A percentile compares a stretch with the other conserved stretches of the same genome.
Conservation (phyloP, 1,140 invertebrate species). For the Drosophila chauvacae region DNA sequence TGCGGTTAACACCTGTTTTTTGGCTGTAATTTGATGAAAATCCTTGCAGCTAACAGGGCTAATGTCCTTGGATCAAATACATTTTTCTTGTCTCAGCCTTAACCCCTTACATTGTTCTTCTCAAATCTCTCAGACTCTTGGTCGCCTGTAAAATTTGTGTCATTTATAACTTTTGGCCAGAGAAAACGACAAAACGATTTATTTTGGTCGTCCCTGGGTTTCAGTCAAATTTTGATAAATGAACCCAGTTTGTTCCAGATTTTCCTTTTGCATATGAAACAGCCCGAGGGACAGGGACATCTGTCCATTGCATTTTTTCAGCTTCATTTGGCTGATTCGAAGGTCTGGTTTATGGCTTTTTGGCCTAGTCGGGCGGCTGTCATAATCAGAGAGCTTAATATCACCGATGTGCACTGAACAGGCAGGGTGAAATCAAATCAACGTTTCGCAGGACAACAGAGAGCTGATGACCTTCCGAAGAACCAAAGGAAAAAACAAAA, state of each 20-base stretch:
- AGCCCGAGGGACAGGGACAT: slow-evolving; percentile 15
- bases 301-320: slow-evolving; percentile 71
- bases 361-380: slow-evolving; percentile 30
- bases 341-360: slow-evolving; percentile 45
- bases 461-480: slow-evolving; percentile 30
- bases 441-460: slow-evolving; percentile 37
- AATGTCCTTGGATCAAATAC: slow-evolving; percentile 12
- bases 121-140: slow-evolving; percentile 14
- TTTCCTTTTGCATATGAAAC: slow-evolving; percentile 46
- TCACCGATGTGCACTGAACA: slow-evolving; percentile 40
- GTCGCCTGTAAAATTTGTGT: slow-evolving; percentile 27
- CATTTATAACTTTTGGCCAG: slow-evolving; percentile 64
- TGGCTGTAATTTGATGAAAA: background rate
- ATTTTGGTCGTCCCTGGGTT: slow-evolving; percentile 43
- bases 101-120: slow-evolving; percentile 21
- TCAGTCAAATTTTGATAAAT: slow-evolving; percentile 74
- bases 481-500: background rate
- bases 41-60: slow-evolving; percentile 6
- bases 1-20: slow-evolving; percentile 61
- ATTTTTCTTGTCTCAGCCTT: background rate
- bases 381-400: slow-evolving; percentile 48
- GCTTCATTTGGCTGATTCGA: slow-evolving; percentile 61
- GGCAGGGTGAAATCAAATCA: slow-evolving; percentile 53
- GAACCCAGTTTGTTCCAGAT: slow-evolving; percentile 25
- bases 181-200: slow-evolving; percentile 54